Base-by-base conservation (phyloP, 2,113 vertebrate species). In the Lota lota region DNA sequence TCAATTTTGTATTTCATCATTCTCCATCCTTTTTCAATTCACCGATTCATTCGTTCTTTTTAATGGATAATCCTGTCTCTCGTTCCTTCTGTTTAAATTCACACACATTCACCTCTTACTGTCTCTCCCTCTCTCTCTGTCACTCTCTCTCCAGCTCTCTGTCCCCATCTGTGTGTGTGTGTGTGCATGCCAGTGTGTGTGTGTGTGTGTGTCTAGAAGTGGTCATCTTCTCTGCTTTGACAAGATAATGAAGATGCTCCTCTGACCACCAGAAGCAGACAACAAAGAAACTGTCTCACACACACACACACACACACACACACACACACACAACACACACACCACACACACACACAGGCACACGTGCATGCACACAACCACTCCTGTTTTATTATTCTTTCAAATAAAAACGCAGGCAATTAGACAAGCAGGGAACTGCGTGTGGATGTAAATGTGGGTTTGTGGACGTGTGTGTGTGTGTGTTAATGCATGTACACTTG, bases 181-280 rank as follows among this genome's bases (percentile, higher is more conserved):
- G 24, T 24, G 24, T 24, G 24, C 4, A 4, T 24, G 24, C 24
- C 2, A 2, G 24, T 4, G 24, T 24, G 24, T 24, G 24, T 2
- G 24, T 24, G 24, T 24, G 24, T 24, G 24, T 24, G 24, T 24
- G 24, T 24, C 24, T 68, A 70, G 67, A 68, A 67, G 50, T 59
- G 77, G 77, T 77, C 84, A 80, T 79, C 78, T 83, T 85, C 86
- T 87, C 88, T 86, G 89, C 80, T 83, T 82, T 91, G 91, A 92
- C 90, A 90, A 90, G 89, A 91, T 91, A 79, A 90, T 80, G 82
- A 85, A 90, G 86, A 24, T 24, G 84, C 71, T 72, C 82, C 74
- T 69, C 80, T 70, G 66, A 87, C 82, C 76, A 57, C 80, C 78
- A 79, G 75, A 11, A 75, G 84, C 87, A 89, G 87, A 90, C 87